Base-by-base conservation (phyloP, 2,888 invertebrate genomes). In the Quadroppia sp. region DNA sequence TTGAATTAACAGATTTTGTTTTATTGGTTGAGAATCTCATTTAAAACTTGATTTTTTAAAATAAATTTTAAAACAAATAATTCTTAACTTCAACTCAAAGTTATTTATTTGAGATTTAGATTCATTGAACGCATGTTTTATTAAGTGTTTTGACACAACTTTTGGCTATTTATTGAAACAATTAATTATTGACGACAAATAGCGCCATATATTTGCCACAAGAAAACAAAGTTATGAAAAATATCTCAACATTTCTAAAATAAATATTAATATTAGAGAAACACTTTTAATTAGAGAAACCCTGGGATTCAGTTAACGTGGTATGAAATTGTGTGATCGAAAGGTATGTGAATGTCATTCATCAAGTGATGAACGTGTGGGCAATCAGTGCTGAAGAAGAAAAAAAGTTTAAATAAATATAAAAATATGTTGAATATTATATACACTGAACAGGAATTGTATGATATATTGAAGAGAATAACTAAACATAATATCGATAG, bases 201-300 rank as follows among this genome's bases (percentile, higher is more conserved):
- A n/a, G n/a, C n/a, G n/a, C n/a, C n/a, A n/a, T n/a, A n/a, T n/a
- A n/a, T n/a, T n/a, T n/a, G n/a, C n/a, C n/a, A n/a, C n/a, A n/a
- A n/a, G n/a, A n/a, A n/a, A n/a, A n/a, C n/a, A 36, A 36, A 7
- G 36, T 9, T 4, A 7, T 36, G 6, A 36, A 36, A 36, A 36
- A 36, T 36, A 36, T 36, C 6, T 36, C 36, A n/a, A n/a, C n/a
- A 36, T 36, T 15, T 45, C 15, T 45, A 11, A 15, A 45, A 15
- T 17, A 56, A 56, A 56, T 28, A 56, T 56, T 28, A 56, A 56
- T 53, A 53, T 25, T 56, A 28, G 13, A 6, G 23, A 13, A 23
- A 53, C 25, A 53, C 7, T 53, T 53, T 28, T 56, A 56, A 56
- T 56, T 30, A 56, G 56, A 28, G 17, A 56, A 56, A 56, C 28